Evolutionary conservation across 1,140 invertebrate species (phyloP), one percentile per base, ranked within the genome.

Genomic region (Hylaeus volcanicus): DNA sequence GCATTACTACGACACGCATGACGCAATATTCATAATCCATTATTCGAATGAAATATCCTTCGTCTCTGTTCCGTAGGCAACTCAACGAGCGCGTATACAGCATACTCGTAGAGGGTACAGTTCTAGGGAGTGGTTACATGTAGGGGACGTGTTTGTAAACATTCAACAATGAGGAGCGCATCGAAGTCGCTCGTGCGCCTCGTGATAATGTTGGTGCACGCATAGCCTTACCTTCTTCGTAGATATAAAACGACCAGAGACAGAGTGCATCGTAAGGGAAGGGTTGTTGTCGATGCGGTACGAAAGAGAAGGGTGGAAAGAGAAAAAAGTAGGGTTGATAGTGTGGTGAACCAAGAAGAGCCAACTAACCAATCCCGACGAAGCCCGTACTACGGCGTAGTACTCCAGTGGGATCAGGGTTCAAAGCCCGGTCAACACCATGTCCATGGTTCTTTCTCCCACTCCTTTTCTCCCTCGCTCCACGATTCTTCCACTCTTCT

Each of bases 361-460:
- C 56, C 65, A 69, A 65, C 72, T 45, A 73, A 82, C 84, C 82
- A 86, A 86, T 87, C 84, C 81, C 74, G 58, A 72, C 70, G 73
- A 81, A 74, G 80, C 78, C 84, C 84, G 86, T 90, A 88, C 85
- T 89, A 89, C 88, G 86, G 51, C 86, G 88, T 89, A 91, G 86
- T 89, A 90, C 88, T 86, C 85, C 82, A 90, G 84, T 83, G 86
- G 75, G 83, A 88, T 87, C 82, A 88, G 88, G 85, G 90, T 90
- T 91, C 89, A 91, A 90, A 91, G 89, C 88, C 90, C 90, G 90
- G 89, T 90, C 89, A 91, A 91, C 88, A 86, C 88, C 88, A 85
- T 86, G 89, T 15, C 76, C 66, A 45, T 72, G 68, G 66, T 65
- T 80, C 86, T 68, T 69, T 82, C 74, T 82, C 68, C 78, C 74